phyloP scores from a whole-genome alignment of 37 sponge, comb jelly and placozoan genomes.

The Hexactinellida sp. region DNA sequence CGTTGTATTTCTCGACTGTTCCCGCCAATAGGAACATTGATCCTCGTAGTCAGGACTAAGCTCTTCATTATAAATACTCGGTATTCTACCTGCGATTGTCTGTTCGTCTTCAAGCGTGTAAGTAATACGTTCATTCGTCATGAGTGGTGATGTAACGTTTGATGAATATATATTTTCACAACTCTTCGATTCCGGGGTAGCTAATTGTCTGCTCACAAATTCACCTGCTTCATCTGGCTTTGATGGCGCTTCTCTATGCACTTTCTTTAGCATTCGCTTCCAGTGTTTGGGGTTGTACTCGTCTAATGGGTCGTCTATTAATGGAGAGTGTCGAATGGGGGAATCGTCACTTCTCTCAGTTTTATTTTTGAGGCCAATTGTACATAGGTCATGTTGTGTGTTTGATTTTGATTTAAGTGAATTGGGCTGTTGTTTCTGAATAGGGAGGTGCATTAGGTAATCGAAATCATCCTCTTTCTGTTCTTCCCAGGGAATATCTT shows the following conservation, averaged over 20 bases:
- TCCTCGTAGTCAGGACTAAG: neutral
- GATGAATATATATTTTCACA: neutral
- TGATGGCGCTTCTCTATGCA: neutral
- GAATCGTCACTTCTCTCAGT: neutral
- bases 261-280: neutral
- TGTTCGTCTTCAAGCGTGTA: neutral
- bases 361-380: neutral
- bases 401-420: neutral
- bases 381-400: neutral
- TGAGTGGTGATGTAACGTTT: neutral
- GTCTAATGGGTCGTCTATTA: neutral
- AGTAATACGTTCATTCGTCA: neutral
- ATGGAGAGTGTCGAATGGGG: neutral
- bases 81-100: neutral
- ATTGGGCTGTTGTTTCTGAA: neutral
- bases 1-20: neutral
- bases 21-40: neutral
- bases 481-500: neutral
- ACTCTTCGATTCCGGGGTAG: neutral
- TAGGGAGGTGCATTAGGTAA: neutral
- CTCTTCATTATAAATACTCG: conserved; percentile 8
- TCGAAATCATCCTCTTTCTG: neutral
- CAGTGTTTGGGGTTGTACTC: neutral
- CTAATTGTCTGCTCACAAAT: neutral
- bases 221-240: neutral